Conservation (phyloP, 2,797 vertebrate species). For the Simalia tracyae region DNA sequence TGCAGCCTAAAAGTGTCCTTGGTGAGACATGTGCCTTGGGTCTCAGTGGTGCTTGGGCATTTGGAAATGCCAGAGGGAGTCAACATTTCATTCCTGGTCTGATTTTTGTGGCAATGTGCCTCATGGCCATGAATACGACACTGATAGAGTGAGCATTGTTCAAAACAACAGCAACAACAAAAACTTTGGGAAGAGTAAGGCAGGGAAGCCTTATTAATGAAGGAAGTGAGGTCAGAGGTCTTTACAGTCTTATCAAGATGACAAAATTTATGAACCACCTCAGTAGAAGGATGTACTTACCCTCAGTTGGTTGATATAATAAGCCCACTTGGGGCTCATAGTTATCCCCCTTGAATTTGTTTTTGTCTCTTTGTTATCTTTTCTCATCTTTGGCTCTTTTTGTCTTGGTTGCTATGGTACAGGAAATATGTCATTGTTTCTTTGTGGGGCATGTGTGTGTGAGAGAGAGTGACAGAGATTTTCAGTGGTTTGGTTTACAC, state of each 20-base stretch:
- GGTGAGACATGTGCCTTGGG: not conserved
- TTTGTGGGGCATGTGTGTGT: not conserved
- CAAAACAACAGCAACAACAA: constrained; percentile 31
- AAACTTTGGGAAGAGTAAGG: constrained; percentile 60
- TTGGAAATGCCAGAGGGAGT: not conserved
- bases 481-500: constrained; percentile 45
- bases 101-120: constrained; percentile 22
- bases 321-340: constrained; percentile 87
- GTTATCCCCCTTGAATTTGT: constrained; percentile 79
- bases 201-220: constrained; percentile 76
- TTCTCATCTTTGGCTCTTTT: constrained; percentile 75
- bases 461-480: constrained; percentile 57
- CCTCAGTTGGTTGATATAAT: constrained; percentile 86
- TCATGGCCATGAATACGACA: constrained; percentile 10
- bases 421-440: constrained; percentile 67
- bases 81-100: constrained; percentile 23
- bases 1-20: not conserved
- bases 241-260: constrained; percentile 86
- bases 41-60: not conserved
- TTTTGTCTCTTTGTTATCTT: constrained; percentile 80
- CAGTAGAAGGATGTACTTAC: constrained; percentile 81
- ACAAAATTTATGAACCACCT: constrained; percentile 88
- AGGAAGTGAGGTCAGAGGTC: constrained; percentile 83
- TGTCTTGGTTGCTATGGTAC: constrained; percentile 70
- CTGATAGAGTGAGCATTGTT: constrained; percentile 39